Base-by-base conservation (phyloP, 2,113 vertebrate genomes). In the Neodon shergylaensis region DNA sequence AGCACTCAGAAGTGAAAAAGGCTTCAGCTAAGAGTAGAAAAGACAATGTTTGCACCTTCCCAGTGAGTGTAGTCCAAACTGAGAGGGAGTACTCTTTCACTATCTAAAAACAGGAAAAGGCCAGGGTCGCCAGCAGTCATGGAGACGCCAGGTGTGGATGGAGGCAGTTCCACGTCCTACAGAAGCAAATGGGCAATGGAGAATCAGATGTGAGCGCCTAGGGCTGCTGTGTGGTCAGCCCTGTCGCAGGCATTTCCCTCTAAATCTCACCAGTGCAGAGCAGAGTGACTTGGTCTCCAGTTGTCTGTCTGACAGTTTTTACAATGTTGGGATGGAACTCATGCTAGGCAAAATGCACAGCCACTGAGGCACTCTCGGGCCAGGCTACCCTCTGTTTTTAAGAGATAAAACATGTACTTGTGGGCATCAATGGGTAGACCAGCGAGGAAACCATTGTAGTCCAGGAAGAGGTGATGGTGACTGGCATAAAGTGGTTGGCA, bases 191-290 rank as follows among this genome's bases (percentile, higher is more conserved):
- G 58, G 58, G 19, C 11, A 24, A 19, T 2, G 24, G 13, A 8
- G 19, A 13, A 7, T n/a, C n/a, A 31, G 6, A 8, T 9, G 7
- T 11, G n/a, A 36, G 12, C 0, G 0, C 7, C n/a, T 5, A 4
- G 82, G 7, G 52, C 42, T 3, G 9, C 73, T 33, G 3, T 8
- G 16, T 47, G 3, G 21, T 13, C 7, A 52, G 17, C 42, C 14
- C 86, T 10, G 36, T 13, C 39, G 19, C 77, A 9, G 1, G 11
- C 1, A 0, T 24, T 7, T 1, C 0, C 24, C 47, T 2, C 36
- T 33, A 8, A 26, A 3, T 36, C 58, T 63, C 13, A 58, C 3
- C 13, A 76, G 54, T 44, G 54, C 33, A 33, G 39, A 61, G 28
- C 2, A 11, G 54, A 76, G 10, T 58, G 39, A 24, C 81, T 31